phyloP scores from a whole-genome alignment of 2,888 invertebrate species.

The Nowickia ferox region DNA sequence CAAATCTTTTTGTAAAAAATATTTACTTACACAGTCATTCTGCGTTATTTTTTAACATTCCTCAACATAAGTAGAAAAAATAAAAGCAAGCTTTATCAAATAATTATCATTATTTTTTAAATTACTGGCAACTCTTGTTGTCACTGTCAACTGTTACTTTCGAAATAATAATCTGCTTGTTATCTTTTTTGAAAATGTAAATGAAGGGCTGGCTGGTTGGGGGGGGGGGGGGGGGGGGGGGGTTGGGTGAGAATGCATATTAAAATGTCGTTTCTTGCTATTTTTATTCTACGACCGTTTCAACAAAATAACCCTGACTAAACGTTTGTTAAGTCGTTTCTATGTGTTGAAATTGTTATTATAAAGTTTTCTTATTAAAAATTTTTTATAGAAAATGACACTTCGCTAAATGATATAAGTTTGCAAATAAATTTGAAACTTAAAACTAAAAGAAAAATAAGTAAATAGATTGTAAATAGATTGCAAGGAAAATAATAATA shows the following conservation, averaged over 20 bases:
- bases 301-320: slow-evolving; percentile 1
- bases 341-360: slow-evolving; percentile 51
- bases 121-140: neutral
- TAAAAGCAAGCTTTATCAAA: no score
- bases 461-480: neutral
- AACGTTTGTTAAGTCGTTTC: slow-evolving; percentile 12
- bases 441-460: neutral
- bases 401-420: neutral
- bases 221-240: no score
- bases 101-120: neutral
- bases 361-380: slow-evolving; percentile 66
- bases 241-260: neutral
- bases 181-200: neutral
- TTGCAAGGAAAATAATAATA: no score
- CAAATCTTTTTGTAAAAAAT: no score
- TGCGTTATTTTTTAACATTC: no score
- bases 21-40: no score
- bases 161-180: slow-evolving; percentile 7
- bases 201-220: no score
- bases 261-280: neutral
- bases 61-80: no score
- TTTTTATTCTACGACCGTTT: no score
- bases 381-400: slow-evolving; percentile 16
- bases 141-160: neutral
- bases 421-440: neutral